Base-by-base conservation (phyloP, 2,888 invertebrate genomes). In the Merodon equestris region DNA sequence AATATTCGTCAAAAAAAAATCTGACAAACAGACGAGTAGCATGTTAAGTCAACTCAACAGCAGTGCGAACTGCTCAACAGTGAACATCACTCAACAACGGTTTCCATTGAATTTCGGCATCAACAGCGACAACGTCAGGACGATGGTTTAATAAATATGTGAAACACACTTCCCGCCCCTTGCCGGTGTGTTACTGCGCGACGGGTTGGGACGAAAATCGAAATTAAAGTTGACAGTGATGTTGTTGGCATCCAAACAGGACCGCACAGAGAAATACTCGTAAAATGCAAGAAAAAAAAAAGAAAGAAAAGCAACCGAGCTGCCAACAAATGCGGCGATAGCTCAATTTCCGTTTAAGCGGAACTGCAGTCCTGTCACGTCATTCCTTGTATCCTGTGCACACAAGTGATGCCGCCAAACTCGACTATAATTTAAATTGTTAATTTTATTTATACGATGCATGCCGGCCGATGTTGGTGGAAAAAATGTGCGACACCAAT, bases 321-420 rank as follows among this genome's bases (percentile, higher is more conserved):
- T 57, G 42, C 50, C 73, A 64, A 40, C 79, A 73, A 73, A 63
- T 79, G 73, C 68, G 73, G 63, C 79, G 79, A 79, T 73, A 61
- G 73, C 63, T 79, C 79, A 73, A 79, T 79, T 73, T 79, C 79
- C 79, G 68, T 63, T 79, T 50, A 27, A 54, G 54, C 73, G 67
- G 63, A 79, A 73, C 53, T 79, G 68, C 67, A 63, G 67, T 63
- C 57, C 63, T 58, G 63, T 68, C 54, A 18, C 68, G 68, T 50
- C 68, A 54, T 79, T 58, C 45, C 63, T 44, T 60, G 54, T 73
- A 79, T 73, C 68, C 79, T 68, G 61, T 57, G 72, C 68, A 48
- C 36, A 56, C 57, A 57, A 45, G 61, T 67, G 73, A 79, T 71
- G 50, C 77, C 72, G 73, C 63, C 54, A 63, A 68, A 51, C 66